Percentiles rank a stretch among this genome's conserved stretches.
Evolutionary conservation across 2,113 vertebrate species (phyloP).

Genomic region (Leptocoma aspasia): DNA sequence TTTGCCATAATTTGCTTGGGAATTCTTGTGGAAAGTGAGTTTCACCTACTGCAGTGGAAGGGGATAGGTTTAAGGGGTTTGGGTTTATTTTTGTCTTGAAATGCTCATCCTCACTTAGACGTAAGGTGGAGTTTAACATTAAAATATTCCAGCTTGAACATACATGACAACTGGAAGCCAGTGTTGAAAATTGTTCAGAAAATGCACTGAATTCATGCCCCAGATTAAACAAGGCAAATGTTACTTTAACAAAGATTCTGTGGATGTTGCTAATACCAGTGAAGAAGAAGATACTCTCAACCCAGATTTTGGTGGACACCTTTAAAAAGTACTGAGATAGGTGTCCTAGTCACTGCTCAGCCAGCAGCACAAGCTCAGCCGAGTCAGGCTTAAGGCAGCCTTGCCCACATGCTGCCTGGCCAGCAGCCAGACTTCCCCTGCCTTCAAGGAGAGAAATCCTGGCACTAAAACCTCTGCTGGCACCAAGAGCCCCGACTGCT

Average conservation of each 20-base stretch:
- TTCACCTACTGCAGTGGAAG: constrained; percentile 29
- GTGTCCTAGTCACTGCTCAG: background rate
- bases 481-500: background rate
- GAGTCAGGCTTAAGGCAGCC: accelerated
- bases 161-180: background rate
- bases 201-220: background rate
- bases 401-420: background rate
- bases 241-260: background rate
- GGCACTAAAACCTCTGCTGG: background rate
- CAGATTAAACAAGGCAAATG: background rate
- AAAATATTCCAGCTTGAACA: background rate
- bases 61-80: background rate
- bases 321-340: background rate
- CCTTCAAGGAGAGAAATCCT: background rate
- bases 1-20: constrained; percentile 43
- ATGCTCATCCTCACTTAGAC: background rate
- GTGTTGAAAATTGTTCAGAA: background rate
- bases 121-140: background rate
- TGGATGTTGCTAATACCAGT: background rate
- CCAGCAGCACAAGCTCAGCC: background rate
- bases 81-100: background rate
- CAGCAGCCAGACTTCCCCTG: background rate
- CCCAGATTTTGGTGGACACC: background rate
- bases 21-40: constrained; percentile 43
- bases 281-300: background rate